Conservation (phyloP, 2,797 vertebrate species). For the Chiloscyllium punctatum region DNA sequence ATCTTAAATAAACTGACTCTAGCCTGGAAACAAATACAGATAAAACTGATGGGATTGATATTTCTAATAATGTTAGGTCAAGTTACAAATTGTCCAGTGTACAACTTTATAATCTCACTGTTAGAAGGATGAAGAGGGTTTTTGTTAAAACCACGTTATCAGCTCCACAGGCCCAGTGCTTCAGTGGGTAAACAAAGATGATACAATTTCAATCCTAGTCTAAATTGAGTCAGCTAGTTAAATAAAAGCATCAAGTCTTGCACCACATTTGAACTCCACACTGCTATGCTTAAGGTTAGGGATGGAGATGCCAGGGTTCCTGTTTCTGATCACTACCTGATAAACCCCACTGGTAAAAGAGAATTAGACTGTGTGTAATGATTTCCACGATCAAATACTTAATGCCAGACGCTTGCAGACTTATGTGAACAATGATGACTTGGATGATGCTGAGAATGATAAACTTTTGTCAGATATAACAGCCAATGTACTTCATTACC, state of each 20-base stretch:
- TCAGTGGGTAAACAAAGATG: background rate
- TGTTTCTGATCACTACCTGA: background rate
- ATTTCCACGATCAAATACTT: background rate
- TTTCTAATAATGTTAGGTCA: background rate
- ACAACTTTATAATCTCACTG: background rate
- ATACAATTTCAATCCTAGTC: background rate
- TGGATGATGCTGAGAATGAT: background rate
- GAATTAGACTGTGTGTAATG: background rate
- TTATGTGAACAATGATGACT: background rate
- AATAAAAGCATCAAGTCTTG: background rate
- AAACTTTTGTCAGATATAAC: background rate
- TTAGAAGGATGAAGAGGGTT: background rate
- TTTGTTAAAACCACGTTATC: background rate
- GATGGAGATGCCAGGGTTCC: background rate
- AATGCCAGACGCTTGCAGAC: background rate
- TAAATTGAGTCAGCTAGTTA: background rate
- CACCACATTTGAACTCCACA: too few relatives aligned
- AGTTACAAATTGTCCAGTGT: background rate
- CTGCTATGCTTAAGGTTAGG: background rate
- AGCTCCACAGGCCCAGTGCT: background rate
- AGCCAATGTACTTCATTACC: background rate
- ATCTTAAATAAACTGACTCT: background rate
- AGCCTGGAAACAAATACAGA: background rate
- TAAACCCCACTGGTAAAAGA: background rate
- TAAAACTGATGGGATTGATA: background rate